phyloP scores from a whole-genome alignment of 2,888 invertebrate species.

The Acanthosepion lycidas region DNA sequence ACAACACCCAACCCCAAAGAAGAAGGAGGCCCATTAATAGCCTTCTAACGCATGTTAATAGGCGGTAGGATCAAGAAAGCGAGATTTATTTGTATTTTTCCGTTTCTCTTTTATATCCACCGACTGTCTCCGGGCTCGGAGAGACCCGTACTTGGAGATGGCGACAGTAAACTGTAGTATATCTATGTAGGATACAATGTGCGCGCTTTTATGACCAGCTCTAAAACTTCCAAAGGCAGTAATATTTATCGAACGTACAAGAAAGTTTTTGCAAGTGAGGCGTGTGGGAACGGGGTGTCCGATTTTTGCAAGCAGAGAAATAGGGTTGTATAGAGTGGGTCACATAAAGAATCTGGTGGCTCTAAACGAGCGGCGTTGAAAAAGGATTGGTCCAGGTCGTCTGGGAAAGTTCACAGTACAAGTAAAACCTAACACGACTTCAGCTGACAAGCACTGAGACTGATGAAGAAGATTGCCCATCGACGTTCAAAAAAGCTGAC shows the following conservation, averaged over 20 bases:
- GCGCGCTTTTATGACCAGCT: neutral
- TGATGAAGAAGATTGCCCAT: neutral
- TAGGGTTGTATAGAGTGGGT: neutral
- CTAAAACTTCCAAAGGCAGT: conserved; percentile 17
- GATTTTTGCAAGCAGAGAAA: neutral
- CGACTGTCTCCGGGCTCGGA: neutral
- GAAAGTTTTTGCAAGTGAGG: neutral
- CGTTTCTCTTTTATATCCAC: neutral
- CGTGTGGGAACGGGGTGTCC: neutral
- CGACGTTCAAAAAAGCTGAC: neutral
- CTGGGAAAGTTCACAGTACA: neutral
- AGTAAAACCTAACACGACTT: neutral
- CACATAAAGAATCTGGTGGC: neutral
- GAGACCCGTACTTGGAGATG: neutral
- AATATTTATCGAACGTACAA: neutral
- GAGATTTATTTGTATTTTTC: neutral
- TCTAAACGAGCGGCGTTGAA: neutral
- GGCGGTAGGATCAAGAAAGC: neutral
- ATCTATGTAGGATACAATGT: neutral
- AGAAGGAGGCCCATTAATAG: neutral
- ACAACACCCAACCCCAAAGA: neutral
- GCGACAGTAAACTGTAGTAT: neutral
- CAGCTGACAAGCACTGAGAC: neutral
- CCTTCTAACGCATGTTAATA: neutral
- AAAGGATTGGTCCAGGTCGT: neutral